phyloP scores from a whole-genome alignment of 2,888 invertebrate genomes.

The Acanthosoma haemorrhoidale region DNA sequence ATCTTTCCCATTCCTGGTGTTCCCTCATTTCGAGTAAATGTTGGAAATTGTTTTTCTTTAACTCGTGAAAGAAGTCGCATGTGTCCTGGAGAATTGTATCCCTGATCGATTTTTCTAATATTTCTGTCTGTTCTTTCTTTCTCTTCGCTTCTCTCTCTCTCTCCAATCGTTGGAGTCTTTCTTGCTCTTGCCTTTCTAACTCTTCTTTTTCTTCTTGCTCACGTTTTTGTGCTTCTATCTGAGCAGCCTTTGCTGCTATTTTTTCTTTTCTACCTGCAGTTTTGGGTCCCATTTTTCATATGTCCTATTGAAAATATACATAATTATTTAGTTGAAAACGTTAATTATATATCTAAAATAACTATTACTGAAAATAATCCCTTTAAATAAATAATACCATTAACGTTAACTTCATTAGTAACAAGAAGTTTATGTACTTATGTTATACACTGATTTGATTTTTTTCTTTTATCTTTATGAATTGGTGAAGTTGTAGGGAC shows the following conservation, averaged over 20 bases:
- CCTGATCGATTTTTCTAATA: slow-evolving; percentile 37
- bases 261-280: slow-evolving; percentile 18
- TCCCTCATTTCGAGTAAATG: slow-evolving; percentile 36
- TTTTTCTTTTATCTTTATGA: too few relatives aligned
- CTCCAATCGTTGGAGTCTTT: slow-evolving; percentile 36
- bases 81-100: slow-evolving; percentile 28
- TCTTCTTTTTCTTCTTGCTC: slow-evolving; percentile 44
- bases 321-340: too few relatives aligned
- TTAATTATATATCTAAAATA: too few relatives aligned
- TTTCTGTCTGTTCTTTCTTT: slow-evolving; percentile 38
- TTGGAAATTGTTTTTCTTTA: slow-evolving; percentile 36
- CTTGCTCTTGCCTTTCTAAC: slow-evolving; percentile 46
- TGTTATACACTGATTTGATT: too few relatives aligned
- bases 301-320: too few relatives aligned
- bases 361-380: too few relatives aligned
- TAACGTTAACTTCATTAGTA: too few relatives aligned
- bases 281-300: slow-evolving; percentile 16
- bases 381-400: too few relatives aligned
- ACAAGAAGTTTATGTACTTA: too few relatives aligned
- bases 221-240: slow-evolving; percentile 5
- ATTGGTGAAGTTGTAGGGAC: too few relatives aligned
- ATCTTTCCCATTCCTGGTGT: slow-evolving; percentile 53
- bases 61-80: slow-evolving; percentile 29
- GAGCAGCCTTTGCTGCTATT: slow-evolving; percentile 23
- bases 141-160: slow-evolving; percentile 36